Evolutionary conservation across 2,797 vertebrate genomes (phyloP).

Genomic region (Phylloscopus collybita): DNA sequence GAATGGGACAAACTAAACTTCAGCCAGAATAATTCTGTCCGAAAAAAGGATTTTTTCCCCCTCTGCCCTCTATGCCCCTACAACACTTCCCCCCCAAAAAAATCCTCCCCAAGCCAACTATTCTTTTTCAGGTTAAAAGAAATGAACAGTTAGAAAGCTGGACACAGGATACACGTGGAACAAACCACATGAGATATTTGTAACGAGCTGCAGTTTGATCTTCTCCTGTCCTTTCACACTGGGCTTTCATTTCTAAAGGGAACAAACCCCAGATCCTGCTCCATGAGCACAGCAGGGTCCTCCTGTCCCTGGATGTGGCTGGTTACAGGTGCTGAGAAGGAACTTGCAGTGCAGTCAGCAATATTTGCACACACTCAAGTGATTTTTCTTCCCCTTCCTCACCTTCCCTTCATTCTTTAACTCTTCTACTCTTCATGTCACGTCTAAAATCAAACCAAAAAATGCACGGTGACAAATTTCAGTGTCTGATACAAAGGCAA

Average conservation of each 20-base stretch:
- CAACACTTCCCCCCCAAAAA: background rate
- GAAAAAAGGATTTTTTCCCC: background rate
- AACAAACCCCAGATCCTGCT: background rate
- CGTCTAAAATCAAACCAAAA: background rate
- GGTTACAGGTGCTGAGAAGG: background rate
- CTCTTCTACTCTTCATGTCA: background rate
- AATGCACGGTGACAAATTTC: background rate
- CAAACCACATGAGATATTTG: background rate
- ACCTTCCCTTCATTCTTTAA: background rate
- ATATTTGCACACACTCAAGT: background rate
- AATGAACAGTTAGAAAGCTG: background rate
- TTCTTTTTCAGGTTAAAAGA: background rate
- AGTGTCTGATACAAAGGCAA: background rate
- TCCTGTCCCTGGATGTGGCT: background rate
- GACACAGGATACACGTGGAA: background rate
- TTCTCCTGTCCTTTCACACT: background rate
- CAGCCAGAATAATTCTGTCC: background rate
- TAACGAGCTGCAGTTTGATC: background rate
- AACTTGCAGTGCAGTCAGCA: background rate
- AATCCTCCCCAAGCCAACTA: background rate
- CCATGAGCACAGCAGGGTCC: background rate
- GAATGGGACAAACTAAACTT: background rate
- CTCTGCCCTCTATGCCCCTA: background rate
- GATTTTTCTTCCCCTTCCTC: background rate
- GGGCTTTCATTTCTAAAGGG: background rate